A percentile compares a stretch with the other conserved stretches of the same genome.
phyloP scores from a whole-genome alignment of 2,113 vertebrate genomes.

The Equus quagga region DNA sequence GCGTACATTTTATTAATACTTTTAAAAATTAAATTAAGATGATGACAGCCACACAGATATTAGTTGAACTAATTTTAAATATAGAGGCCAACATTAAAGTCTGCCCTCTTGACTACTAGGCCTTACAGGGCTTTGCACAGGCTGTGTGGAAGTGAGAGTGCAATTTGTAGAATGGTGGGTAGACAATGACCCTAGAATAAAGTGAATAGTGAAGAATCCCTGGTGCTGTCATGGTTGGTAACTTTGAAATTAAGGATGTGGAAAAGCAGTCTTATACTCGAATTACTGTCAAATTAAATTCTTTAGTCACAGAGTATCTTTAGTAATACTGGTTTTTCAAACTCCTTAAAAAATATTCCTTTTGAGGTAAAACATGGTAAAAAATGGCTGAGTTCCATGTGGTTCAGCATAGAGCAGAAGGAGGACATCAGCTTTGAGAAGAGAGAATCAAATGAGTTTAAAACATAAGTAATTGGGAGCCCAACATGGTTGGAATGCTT shows the following conservation, averaged over 20 bases:
- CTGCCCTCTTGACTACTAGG: neutral
- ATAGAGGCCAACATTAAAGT: neutral
- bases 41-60: neutral
- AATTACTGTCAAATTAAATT: neutral
- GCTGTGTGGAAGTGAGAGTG: fast-evolving
- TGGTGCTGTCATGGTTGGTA: fast-evolving
- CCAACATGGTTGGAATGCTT: neutral
- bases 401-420: neutral
- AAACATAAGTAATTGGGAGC: neutral
- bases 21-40: neutral
- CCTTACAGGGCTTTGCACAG: fast-evolving
- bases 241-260: neutral
- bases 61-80: neutral
- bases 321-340: fast-evolving
- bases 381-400: neutral
- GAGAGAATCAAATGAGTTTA: neutral
- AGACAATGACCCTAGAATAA: neutral
- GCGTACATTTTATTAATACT: neutral
- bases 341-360: neutral
- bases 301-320: neutral
- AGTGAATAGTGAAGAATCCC: neutral
- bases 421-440: neutral
- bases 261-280: neutral
- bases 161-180: neutral
- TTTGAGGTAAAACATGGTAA: neutral